A percentile compares a stretch with the other conserved stretches of the same genome.
Conservation (phyloP, 2,113 vertebrate genomes). For the Lasiurus borealis region DNA sequence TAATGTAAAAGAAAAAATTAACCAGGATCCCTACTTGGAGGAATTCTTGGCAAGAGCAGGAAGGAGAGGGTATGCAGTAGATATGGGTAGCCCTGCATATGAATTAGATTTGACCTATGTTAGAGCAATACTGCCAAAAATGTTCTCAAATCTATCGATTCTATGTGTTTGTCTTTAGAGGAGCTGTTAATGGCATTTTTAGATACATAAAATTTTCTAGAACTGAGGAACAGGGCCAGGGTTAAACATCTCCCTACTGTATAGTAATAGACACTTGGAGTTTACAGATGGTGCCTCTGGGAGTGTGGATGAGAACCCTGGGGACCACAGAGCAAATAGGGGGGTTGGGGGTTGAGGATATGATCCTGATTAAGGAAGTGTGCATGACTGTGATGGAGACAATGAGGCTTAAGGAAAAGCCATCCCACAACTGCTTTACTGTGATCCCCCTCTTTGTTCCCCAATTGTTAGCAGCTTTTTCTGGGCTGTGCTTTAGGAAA, state of each 20-base stretch:
- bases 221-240: background rate
- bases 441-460: fast-evolving
- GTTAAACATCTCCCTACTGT: background rate
- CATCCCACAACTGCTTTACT: background rate
- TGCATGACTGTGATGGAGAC: background rate
- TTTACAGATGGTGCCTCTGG: background rate
- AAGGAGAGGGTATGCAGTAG: background rate
- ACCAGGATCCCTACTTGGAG: background rate
- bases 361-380: background rate
- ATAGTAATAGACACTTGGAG: too few species aligned
- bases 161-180: background rate
- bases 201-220: background rate
- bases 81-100: fast-evolving
- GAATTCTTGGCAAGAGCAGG: background rate
- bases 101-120: background rate
- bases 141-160: background rate
- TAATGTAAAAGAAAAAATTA: background rate
- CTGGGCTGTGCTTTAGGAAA: background rate
- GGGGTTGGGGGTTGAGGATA: too few species aligned
- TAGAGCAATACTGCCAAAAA: background rate
- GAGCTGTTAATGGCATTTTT: background rate
- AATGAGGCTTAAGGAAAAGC: background rate
- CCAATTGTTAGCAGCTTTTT: background rate
- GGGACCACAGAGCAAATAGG: background rate
- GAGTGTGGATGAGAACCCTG: background rate